Evolutionary conservation across 2,113 vertebrate genomes (phyloP), one percentile per base, ranked within the genome.

Genomic region (Crypturellus undulatus): DNA sequence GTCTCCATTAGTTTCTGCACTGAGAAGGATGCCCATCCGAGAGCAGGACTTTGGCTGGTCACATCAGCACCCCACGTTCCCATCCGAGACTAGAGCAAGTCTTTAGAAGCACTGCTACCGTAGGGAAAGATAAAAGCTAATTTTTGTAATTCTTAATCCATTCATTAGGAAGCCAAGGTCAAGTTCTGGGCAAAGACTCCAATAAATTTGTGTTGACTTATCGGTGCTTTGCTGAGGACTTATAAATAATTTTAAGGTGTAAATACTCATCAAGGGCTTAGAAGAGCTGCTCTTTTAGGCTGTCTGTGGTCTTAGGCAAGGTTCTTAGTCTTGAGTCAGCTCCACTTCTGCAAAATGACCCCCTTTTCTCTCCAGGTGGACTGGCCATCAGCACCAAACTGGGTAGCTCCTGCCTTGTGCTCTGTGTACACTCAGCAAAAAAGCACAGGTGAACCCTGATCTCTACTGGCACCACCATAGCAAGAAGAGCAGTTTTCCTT

Each of bases 391-490:
- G 52, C 26, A 54, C 26, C 14, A 16, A 54, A 28, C 25, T 36
- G 47, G 45, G 47, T 65, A 15, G n/a, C 51, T 4, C 1, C 63
- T 25, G 56, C 76, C 65, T 32, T 4, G 40, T 7, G 4, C 36
- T 18, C 32, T n/a, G 56, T 30, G 2, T 2, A 1, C 7, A 4
- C 21, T 36, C 25, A 36, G 82, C 1, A 0, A 2, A 30, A 11
- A 11, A 60, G 34, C 62, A 45, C 52, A 9, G 58, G 20, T 0
- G 1, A 72, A 68, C 73, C 59, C 40, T 18, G 19, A 43, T 16
- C 67, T 60, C 69, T 64, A 1, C 45, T 4, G 80, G 40, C 18
- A 54, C 30, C 56, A 5, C 72, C 73, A 69, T 59, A 14, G 18
- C 12, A 15, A 4, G 7, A 80, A 90, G n/a, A 40, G 73, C 32